Evolutionary conservation across 2,797 vertebrate species (phyloP).

Genomic region (Anguilla obscura): DNA sequence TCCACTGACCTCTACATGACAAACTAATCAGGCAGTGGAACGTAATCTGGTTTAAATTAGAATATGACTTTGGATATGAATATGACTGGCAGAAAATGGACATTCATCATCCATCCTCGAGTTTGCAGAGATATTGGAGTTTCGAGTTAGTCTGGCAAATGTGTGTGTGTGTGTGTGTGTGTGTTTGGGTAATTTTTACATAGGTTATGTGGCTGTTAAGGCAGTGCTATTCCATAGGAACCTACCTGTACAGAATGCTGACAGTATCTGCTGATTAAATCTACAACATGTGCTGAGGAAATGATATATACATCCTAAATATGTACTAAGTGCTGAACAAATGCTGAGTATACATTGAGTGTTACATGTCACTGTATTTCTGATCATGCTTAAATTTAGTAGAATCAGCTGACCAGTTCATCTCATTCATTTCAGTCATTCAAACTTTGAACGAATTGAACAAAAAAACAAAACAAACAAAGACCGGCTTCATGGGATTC

Average conservation of each 20-base stretch:
- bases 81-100: not conserved
- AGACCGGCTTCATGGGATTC: too few relatives aligned
- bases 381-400: not conserved
- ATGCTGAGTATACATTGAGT: too few relatives aligned
- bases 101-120: not conserved
- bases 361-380: not conserved
- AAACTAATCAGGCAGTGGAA: not conserved
- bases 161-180: not conserved
- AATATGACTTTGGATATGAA: not conserved
- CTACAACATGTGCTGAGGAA: too few relatives aligned
- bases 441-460: too few relatives aligned
- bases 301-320: too few relatives aligned
- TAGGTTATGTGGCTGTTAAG: too few relatives aligned
- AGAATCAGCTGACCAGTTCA: not conserved
- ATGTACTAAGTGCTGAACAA: too few relatives aligned
- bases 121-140: not conserved
- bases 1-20: slow-evolving; percentile 1
- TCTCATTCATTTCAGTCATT: too few relatives aligned
- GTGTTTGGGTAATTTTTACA: not conserved
- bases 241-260: too few relatives aligned
- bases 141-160: not conserved
- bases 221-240: too few relatives aligned
- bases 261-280: too few relatives aligned
- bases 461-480: too few relatives aligned
- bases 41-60: not conserved